Conservation (phyloP, 2,113 vertebrate species). For the Poeciliopsis occidentalis region DNA sequence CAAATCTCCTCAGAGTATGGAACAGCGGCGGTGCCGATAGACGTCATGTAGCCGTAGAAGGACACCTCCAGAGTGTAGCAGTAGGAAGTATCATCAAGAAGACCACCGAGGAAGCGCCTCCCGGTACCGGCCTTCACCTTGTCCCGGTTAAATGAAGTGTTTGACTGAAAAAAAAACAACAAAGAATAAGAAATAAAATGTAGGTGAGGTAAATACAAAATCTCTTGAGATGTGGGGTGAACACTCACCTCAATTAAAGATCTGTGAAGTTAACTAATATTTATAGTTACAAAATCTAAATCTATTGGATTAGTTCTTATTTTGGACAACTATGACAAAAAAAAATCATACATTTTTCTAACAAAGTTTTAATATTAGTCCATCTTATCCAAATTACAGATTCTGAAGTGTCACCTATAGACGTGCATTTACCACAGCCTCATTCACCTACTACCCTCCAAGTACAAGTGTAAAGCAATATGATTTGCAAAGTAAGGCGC, state of each 20-base stretch:
- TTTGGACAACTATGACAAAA: too few relatives aligned
- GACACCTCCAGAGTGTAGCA: conserved; percentile 99
- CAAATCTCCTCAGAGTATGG: conserved; percentile 96
- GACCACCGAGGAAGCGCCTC: conserved; percentile 91
- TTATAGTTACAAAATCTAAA: not conserved
- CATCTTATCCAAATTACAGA: not conserved
- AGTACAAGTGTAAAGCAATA: not conserved
- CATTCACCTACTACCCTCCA: not conserved
- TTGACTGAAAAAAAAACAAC: conserved; percentile 82
- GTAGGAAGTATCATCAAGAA: conserved; percentile 93
- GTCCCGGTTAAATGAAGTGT: conserved; percentile 94
- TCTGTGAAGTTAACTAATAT: not conserved
- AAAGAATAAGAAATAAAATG: conserved; percentile 13
- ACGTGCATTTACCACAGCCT: not conserved
- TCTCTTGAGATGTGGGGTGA: not conserved
- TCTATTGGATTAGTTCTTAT: not conserved
- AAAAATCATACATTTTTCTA: not conserved
- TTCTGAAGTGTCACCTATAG: not conserved
- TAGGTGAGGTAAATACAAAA: not conserved
- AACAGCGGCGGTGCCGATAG: conserved; percentile 82
- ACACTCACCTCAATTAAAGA: not conserved
- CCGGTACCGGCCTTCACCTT: conserved; percentile 96
- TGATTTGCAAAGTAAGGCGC: not conserved
- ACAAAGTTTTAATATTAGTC: not conserved
- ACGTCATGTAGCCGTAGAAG: conserved; percentile 93